phyloP scores from a whole-genome alignment of 1,140 invertebrate species.

The Drosophila trapezifrons region DNA sequence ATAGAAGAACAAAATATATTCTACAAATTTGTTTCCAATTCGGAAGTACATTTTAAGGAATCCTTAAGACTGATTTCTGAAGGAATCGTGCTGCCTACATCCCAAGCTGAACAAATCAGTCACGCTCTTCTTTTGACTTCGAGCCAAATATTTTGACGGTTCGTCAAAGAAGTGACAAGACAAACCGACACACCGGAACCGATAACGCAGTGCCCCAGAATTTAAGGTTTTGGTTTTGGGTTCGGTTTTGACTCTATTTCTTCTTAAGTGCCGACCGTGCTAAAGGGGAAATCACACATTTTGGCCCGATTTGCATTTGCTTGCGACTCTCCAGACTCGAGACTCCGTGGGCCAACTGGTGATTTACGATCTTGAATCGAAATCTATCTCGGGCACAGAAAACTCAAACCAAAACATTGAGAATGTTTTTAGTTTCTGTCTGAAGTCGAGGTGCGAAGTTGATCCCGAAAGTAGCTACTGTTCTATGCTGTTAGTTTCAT shows the following conservation, averaged over 20 bases:
- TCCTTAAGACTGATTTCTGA: neutral
- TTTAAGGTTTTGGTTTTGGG: slow-evolving; percentile 31
- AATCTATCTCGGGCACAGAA: slow-evolving; percentile 4
- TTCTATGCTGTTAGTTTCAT: neutral
- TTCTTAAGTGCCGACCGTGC: slow-evolving; percentile 57
- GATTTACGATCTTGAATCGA: slow-evolving; percentile 59
- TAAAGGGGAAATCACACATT: slow-evolving; percentile 77
- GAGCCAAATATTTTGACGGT: slow-evolving; percentile 69
- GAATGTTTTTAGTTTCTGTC: slow-evolving; percentile 17
- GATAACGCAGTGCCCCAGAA: slow-evolving; percentile 58
- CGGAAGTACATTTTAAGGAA: too few species aligned
- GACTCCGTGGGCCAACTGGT: slow-evolving; percentile 6
- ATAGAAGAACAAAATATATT: neutral
- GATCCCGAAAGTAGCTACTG: slow-evolving; percentile 39
- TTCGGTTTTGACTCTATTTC: slow-evolving; percentile 5
- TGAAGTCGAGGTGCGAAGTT: slow-evolving; percentile 36
- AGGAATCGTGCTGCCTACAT: neutral
- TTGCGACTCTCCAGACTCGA: slow-evolving; percentile 40
- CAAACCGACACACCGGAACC: slow-evolving; percentile 55
- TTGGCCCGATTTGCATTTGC: slow-evolving; percentile 77
- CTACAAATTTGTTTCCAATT: neutral
- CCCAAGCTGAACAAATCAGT: slow-evolving; percentile 7
- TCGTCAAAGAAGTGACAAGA: slow-evolving; percentile 46
- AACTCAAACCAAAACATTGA: neutral
- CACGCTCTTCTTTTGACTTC: slow-evolving; percentile 21